Evolutionary conservation across 2,888 invertebrate genomes (phyloP), one percentile per base, ranked within the genome.

Genomic region (Melieria omissa): DNA sequence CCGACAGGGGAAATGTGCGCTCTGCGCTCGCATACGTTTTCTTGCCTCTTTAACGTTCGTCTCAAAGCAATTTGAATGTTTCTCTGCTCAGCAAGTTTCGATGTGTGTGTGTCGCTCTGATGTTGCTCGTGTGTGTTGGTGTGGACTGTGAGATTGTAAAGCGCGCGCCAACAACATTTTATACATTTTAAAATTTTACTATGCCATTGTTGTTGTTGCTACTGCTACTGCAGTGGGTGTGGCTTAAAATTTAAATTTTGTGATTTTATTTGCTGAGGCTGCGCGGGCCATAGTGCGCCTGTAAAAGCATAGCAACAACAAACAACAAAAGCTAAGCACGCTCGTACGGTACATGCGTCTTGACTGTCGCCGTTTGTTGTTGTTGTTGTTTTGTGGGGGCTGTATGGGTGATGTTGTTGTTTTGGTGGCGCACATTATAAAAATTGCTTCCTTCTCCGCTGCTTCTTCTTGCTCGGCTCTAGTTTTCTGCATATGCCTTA

Each of bases 231-330:
- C 61, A 65, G 60, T 71, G 82, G 85, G 86, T 83, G 85, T 86
- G 85, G 86, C 85, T 84, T 84, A 85, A 84, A 83, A 86, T 86
- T 85, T 82, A 85, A 84, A 86, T 85, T 85, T 85, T 81, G 72
- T 73, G 74, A 73, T 72, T 75, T 75, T 78, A 76, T 74, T 76
- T 77, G 74, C 70, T 73, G 71, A 72, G 71, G 76, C 73, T 73
- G 73, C 73, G 55, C 54, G 65, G 52, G 57, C 41, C 46, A 55
- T 62, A 65, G 61, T 68, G 70, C 41, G 65, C 67, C 60, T 54
- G 52, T 29, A 54, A 8, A 46, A 67, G 66, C 45, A 55, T 62
- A 71, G 70, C 29, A 71, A 71, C 47, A 68, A 55, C 54, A 68
- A 67, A 68, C n/a, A 44, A 58, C 12, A 7, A 16, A 65, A 68